Base-by-base conservation (phyloP, 2,797 vertebrate genomes). In the Lindbergichthys nudifrons region DNA sequence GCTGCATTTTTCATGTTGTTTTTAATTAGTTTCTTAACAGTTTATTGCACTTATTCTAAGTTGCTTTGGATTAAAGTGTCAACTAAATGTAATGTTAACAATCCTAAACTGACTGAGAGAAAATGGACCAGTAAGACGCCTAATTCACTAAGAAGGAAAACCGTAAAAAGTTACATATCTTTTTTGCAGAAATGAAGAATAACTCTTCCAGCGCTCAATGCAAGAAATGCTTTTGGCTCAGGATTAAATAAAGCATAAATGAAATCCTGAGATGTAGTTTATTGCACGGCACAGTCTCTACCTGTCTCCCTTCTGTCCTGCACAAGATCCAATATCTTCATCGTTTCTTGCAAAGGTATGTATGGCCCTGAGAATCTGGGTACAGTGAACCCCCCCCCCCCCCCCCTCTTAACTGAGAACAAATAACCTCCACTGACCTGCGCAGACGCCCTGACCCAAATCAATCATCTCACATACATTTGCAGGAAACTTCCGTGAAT, bases 401-500 rank as follows among this genome's bases (percentile, higher is more conserved):
- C 42, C 61, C 57, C 5, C 19, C 52, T 69, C 75, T 67, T 9
- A 66, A 51, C 51, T 71, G 51, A 78, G 47, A 21, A 59, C 60
- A 39, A 73, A 52, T 65, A 70, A 81, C 56, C 65, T 45, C 70
- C 63, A 42, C 80, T 86, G 77, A 74, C 81, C 65, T 85, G 64
- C 69, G 88, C 71, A 70, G 77, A 90, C 76, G 47, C 72, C 54
- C 65, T 58, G 84, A 90, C 83, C 85, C 83, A 88, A 92, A 90
- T 94, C 83, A 94, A 93, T 92, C 86, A 91, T 93, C 85, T 94
- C 64, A 73, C 93, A 92, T 92, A 94, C 94, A 63, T 95, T 95
- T 94, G 92, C 94, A 95, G 94, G 94, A 93, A 95, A 94, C 93
- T 88, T 94, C 93, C 90, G 82, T 95, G 94, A 95, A 92, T 94